phyloP scores from a whole-genome alignment of 1,140 invertebrate genomes.

The Calliopsis andreniformis region DNA sequence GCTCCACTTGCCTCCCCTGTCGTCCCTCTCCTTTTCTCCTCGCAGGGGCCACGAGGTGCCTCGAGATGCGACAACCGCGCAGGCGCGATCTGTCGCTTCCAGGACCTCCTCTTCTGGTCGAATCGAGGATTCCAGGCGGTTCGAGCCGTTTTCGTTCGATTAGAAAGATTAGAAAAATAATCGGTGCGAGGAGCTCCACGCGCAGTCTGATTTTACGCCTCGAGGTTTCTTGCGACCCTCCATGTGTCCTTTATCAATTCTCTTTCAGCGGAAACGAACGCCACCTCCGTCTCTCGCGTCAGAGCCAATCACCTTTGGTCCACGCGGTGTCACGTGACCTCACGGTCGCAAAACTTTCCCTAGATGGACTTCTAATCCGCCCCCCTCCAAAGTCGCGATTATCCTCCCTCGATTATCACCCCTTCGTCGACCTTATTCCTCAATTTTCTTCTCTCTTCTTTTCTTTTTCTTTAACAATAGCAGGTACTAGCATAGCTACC shows the following conservation, averaged over 20 bases:
- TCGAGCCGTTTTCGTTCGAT: conserved; percentile 27
- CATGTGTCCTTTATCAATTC: background rate
- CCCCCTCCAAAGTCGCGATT: conserved; percentile 13
- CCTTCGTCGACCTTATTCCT: background rate
- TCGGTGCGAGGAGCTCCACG: conserved; percentile 6
- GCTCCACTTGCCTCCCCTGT: conserved; percentile 19
- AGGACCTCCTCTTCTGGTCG: background rate
- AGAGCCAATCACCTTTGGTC: background rate
- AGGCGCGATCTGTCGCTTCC: background rate
- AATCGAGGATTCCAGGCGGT: background rate
- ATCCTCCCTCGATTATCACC: background rate
- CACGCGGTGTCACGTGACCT: background rate
- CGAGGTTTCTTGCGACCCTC: conserved; percentile 18
- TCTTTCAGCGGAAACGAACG: background rate
- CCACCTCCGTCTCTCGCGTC: background rate
- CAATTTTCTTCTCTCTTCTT: conserved; percentile 12
- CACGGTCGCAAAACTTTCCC: background rate
- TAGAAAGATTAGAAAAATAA: conserved; percentile 53
- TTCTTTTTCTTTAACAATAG: conserved; percentile 79
- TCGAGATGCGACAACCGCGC: conserved; percentile 1
- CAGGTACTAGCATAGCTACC: conserved; percentile 82
- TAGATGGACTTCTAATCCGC: conserved; percentile 8
- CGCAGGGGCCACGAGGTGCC: background rate
- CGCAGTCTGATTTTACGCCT: background rate
- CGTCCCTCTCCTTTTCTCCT: conserved; percentile 4